phyloP scores from a whole-genome alignment of 2,888 invertebrate genomes.

The Elaeidobius kamerunicus region DNA sequence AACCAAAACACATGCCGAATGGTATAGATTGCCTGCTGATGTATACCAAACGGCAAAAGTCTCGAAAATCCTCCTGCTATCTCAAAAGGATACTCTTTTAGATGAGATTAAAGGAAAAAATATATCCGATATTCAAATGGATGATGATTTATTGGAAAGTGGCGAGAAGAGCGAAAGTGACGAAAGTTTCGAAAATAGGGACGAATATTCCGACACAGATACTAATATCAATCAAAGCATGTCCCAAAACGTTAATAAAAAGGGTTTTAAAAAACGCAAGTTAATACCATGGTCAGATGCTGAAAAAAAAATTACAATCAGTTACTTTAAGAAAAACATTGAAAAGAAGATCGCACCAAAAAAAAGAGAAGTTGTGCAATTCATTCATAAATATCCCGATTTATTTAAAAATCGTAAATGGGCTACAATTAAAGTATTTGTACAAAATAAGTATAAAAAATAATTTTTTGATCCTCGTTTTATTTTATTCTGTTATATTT shows the following conservation, averaged over 20 bases:
- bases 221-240: neutral
- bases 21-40: constrained; percentile 13
- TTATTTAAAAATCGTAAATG: neutral
- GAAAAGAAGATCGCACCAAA: neutral
- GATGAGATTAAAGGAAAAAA: constrained; percentile 29
- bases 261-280: neutral
- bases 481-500: neutral
- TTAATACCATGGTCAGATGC: neutral
- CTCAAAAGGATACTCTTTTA: constrained; percentile 28
- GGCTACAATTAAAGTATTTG: neutral
- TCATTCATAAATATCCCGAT: neutral
- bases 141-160: constrained; percentile 15
- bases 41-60: constrained; percentile 29
- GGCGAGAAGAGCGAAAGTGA: neutral
- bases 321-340: neutral
- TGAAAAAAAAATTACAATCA: neutral
- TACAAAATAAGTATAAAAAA: neutral
- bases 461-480: neutral
- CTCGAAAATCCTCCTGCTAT: constrained; percentile 29
- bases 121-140: constrained; percentile 30
- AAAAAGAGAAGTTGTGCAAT: neutral
- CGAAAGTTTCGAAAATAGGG: neutral
- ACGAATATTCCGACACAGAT: neutral
- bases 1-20: constrained; percentile 21
- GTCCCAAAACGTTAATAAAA: neutral